These are phyloP conservation scores for Hydriomena furcata DNA, from an alignment of 2,888 invertebrate genomes.

Conservation along the genomic window DNA sequence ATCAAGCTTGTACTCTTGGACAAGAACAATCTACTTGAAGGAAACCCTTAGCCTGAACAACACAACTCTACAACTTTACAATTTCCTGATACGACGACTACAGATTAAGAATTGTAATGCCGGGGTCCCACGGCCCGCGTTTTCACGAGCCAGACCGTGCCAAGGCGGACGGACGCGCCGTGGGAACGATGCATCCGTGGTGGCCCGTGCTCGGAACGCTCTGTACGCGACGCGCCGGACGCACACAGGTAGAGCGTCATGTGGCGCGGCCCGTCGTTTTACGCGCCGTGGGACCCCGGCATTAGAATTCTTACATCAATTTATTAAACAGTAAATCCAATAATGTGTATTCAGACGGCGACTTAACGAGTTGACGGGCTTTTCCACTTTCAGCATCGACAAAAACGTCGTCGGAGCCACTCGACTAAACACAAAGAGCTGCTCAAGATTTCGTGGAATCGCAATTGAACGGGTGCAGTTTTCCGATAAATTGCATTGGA, in stretches of 20 bases:
- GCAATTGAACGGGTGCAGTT: slow-evolving; percentile 4
- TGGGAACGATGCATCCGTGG: too few species aligned
- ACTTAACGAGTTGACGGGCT: neutral
- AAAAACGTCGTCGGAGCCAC: neutral
- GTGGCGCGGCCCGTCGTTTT: too few species aligned
- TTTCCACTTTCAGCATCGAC: neutral
- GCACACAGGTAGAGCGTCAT: too few species aligned
- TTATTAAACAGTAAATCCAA: too few species aligned
- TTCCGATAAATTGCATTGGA: slow-evolving; percentile 5
- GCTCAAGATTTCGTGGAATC: neutral
- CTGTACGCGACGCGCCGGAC: too few species aligned
- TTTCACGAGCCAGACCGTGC: too few species aligned
- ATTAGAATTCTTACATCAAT: neutral
- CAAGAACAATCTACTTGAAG: neutral
- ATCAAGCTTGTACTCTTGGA: slow-evolving; percentile 7
- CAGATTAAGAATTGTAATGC: too few species aligned
- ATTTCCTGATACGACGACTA: too few species aligned
- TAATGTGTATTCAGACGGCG: neutral
- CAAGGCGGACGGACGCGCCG: too few species aligned
- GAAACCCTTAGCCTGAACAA: slow-evolving; percentile 11
- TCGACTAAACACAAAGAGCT: slow-evolving; percentile 1
- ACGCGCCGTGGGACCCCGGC: too few species aligned
- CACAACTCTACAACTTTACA: neutral
- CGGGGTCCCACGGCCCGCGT: too few species aligned
- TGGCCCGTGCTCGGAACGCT: too few species aligned